Evolutionary conservation across 1,140 invertebrate species (phyloP), one percentile per base, ranked within the genome.

Genomic region (Thereuonema tuberculata): DNA sequence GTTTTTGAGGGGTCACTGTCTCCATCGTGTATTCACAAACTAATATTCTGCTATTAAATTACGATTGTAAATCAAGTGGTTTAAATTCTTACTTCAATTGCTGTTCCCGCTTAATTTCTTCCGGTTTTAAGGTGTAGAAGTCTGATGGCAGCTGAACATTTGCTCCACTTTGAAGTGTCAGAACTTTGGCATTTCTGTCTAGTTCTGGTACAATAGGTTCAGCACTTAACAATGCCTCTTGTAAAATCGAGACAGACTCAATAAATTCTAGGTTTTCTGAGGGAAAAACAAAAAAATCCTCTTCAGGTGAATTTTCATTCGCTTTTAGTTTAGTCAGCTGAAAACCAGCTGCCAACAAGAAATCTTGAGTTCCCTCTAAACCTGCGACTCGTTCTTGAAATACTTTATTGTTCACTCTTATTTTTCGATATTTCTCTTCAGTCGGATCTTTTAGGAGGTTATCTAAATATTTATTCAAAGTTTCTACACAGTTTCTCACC

Each of bases 371-470:
- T 1, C 92, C 92, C 67, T 88, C 83, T 29, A 93, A 72, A 2
- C 80, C 76, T 24, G 81, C 74, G 9, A 97, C 87, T 72, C 87
- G 84, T 56, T 96, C 92, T 69, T 81, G 75, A 70, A 82, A 85
- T 58, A 79, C 76, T 77, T 83, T 84, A 73, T 94, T 97, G 2
- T 80, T 81, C 74, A 88, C 81, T 61, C 91, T 76, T 61, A 97
- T 95, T 77, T 89, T 93, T 64, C 84, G 84, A 73, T 84, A 96
- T 69, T 96, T 97, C 65, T 88, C 84, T 67, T 94, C 89, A 12
- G 78, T 76, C 0, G 90, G 91, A 74, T 93, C 81, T 20, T 81
- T 81, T 17, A 93, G 77, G 23, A 96, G 86, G 72, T 97, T 97
- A 67, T 93, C 87, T 59, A 96, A 74, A 76, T 95, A 95, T 73